Evolutionary conservation across 2,888 invertebrate species (phyloP).

Genomic region (Terebella lapidaria): DNA sequence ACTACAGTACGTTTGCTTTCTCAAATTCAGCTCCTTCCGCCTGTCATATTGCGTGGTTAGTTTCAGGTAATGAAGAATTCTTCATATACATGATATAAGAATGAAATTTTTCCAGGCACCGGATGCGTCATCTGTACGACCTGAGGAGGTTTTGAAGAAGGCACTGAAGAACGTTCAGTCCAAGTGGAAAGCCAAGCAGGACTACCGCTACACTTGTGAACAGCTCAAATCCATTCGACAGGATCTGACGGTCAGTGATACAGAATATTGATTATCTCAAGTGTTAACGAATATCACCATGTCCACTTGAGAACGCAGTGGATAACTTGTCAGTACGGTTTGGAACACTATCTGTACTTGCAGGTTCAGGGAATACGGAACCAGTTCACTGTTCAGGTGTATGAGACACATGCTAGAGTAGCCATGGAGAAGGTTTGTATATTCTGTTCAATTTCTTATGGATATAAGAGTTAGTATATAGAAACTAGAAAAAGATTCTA

Average conservation of each 20-base stretch:
- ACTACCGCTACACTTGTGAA: constrained; percentile 96
- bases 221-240: constrained; percentile 97
- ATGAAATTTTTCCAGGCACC: constrained; percentile 77
- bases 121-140: constrained; percentile 65
- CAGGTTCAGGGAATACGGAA: constrained; percentile 94
- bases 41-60: no score
- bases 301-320: no score
- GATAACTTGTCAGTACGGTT: no score
- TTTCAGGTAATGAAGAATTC: no score
- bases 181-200: constrained; percentile 82
- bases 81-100: no score
- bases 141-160: constrained; percentile 75
- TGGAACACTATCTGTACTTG: constrained; percentile 33
- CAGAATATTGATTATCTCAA: not conserved
- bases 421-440: constrained; percentile 77
- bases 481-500: no score
- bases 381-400: constrained; percentile 92
- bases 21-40: not conserved
- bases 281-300: no score
- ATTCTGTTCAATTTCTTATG: no score
- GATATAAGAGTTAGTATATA: no score
- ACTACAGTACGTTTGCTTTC: constrained; percentile 59
- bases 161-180: constrained; percentile 86
- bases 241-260: constrained; percentile 81
- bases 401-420: constrained; percentile 97